Evolutionary conservation across 2,797 vertebrate genomes (phyloP).

Genomic region (Lycodopsis pacificus): DNA sequence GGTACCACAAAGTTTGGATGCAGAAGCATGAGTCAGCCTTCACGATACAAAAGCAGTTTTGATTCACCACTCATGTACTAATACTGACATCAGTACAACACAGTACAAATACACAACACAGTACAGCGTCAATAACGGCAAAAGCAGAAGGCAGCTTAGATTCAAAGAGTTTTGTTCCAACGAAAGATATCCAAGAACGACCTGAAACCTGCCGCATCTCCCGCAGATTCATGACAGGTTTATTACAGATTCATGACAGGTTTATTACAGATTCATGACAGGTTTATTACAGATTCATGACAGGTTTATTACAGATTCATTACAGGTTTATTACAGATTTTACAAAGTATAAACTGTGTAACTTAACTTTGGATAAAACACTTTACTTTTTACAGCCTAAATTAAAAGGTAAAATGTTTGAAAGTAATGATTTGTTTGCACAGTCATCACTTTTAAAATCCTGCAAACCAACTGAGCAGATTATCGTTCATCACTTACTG

Average conservation of each 20-base stretch:
- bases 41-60: not conserved
- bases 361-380: not conserved
- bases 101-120: constrained; percentile 52
- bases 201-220: not conserved
- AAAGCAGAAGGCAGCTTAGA: constrained; percentile 42
- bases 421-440: not conserved
- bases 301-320: not conserved
- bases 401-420: not conserved
- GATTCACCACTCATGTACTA: constrained; percentile 6
- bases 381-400: not conserved
- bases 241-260: not conserved
- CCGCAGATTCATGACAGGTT: not conserved
- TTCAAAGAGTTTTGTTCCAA: constrained; percentile 49
- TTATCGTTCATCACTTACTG: constrained; percentile 25
- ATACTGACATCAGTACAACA: constrained; percentile 25
- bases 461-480: not conserved
- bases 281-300: not conserved
- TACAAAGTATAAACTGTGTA: not conserved
- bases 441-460: not conserved
- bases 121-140: constrained; percentile 34
- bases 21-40: constrained; percentile 36
- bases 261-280: not conserved
- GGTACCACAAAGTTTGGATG: not conserved
- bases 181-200: constrained; percentile 18
- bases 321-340: not conserved